Percentiles rank a stretch among this genome's conserved stretches.
phyloP scores from a whole-genome alignment of 2,888 invertebrate species.

The Oxystoma pomonae region DNA sequence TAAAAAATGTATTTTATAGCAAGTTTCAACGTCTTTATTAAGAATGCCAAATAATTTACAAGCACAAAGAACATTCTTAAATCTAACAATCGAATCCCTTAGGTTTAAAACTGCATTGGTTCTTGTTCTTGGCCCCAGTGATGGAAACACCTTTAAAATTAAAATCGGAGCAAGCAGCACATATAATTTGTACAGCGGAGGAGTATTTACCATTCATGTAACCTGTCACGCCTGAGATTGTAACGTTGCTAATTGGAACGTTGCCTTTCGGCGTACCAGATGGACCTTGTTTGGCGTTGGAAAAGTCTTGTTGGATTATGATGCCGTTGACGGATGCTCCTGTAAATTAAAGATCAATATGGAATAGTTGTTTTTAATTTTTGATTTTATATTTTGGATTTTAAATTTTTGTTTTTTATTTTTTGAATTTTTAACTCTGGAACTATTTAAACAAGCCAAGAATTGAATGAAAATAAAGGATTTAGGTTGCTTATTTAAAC shows the following conservation, averaged over 20 bases:
- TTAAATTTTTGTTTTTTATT: too few relatives aligned
- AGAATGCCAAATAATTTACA: too few relatives aligned
- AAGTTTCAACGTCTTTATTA: too few relatives aligned
- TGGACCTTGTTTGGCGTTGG: slow-evolving; percentile 15
- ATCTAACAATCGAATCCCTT: not conserved
- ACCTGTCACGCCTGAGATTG: slow-evolving; percentile 18
- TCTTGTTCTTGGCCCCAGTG: slow-evolving; percentile 8
- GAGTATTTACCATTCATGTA: slow-evolving; percentile 16
- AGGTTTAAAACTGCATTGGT: slow-evolving; percentile 9
- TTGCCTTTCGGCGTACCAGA: slow-evolving; percentile 21
- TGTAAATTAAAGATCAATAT: too few relatives aligned
- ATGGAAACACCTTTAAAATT: slow-evolving; percentile 9
- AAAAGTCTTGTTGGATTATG: slow-evolving; percentile 27
- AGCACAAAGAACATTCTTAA: too few relatives aligned
- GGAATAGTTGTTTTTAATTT: too few relatives aligned
- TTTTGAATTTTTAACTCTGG: too few relatives aligned
- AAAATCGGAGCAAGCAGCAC: slow-evolving; percentile 8
- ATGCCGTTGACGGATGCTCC: slow-evolving; percentile 23
- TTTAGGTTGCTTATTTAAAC: too few relatives aligned
- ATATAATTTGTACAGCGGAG: slow-evolving; percentile 7
- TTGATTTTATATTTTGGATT: too few relatives aligned
- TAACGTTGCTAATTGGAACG: slow-evolving; percentile 24
- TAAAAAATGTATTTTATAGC: too few relatives aligned
- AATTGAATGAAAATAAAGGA: too few relatives aligned
- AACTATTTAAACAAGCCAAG: too few relatives aligned